Percentiles rank a stretch among this genome's conserved stretches.
Conservation (phyloP, 2,113 vertebrate species). For the Myotis yumanensis region DNA sequence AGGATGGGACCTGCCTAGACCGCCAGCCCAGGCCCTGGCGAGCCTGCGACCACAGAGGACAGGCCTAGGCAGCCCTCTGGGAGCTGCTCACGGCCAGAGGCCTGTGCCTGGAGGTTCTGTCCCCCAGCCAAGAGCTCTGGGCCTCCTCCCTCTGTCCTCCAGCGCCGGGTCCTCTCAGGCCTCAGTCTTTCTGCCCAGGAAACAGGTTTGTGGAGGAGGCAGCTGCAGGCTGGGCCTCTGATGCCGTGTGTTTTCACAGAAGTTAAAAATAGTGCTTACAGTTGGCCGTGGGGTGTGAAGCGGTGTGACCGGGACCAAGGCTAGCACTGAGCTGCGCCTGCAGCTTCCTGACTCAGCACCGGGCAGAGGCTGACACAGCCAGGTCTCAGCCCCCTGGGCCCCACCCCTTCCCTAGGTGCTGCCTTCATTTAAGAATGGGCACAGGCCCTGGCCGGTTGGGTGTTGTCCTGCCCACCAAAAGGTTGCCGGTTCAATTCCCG, state of each 20-base stretch:
- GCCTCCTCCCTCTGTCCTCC: not conserved
- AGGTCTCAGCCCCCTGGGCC: not conserved
- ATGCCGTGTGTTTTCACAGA: slow-evolving; percentile 61
- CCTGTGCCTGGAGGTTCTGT: not conserved
- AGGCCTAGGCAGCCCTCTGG: not conserved
- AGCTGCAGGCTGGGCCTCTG: not conserved
- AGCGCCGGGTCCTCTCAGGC: not conserved
- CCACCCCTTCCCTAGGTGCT: not conserved
- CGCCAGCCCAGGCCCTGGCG: not conserved
- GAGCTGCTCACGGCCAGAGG: not conserved
- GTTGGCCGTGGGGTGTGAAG: slow-evolving; percentile 48
- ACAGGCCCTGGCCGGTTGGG: not conserved
- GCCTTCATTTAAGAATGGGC: not conserved
- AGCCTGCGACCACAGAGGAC: not conserved
- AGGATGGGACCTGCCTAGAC: not conserved
- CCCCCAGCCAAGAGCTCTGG: not conserved
- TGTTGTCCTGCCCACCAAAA: not conserved
- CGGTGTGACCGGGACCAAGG: slow-evolving; percentile 50
- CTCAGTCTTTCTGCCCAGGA: slow-evolving; percentile 63
- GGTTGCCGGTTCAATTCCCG: not conserved
- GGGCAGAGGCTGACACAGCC: slow-evolving; percentile 47
- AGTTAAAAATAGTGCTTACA: slow-evolving; percentile 68
- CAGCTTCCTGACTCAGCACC: not conserved
- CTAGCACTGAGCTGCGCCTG: not conserved
- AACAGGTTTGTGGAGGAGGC: slow-evolving; percentile 50